Conservation (phyloP, 1,140 invertebrate species). For the Diorhabda sublineata region DNA sequence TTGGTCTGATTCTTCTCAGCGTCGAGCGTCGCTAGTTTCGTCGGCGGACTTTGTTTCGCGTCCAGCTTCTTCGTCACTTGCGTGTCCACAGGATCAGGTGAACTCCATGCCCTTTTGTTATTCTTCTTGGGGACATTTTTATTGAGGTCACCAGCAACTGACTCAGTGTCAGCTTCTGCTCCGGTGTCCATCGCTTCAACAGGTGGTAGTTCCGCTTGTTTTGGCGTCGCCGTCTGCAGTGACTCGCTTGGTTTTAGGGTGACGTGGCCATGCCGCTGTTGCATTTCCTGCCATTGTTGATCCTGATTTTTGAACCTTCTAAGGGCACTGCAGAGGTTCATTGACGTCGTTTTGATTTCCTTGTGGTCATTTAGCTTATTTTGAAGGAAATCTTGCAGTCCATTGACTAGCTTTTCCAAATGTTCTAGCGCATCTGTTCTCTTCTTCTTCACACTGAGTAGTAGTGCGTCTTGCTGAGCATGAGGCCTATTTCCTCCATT, state of each 20-base stretch:
- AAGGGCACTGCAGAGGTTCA: no score
- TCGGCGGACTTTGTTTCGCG: conserved; percentile 4
- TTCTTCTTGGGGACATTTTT: background rate
- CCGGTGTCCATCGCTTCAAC: conserved; percentile 7
- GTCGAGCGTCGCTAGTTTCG: background rate
- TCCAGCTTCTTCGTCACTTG: background rate
- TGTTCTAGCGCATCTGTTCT: background rate
- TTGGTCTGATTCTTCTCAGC: background rate
- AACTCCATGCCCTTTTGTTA: background rate
- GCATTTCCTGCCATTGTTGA: no score
- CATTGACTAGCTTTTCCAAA: conserved; percentile 1
- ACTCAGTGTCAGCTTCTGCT: background rate
- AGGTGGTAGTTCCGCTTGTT: background rate
- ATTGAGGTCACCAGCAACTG: background rate
- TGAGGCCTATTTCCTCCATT: background rate
- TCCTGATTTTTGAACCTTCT: no score
- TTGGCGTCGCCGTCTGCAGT: background rate
- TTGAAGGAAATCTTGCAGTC: no score
- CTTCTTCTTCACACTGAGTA: conserved; percentile 9
- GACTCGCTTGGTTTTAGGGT: background rate
- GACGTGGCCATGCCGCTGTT: background rate
- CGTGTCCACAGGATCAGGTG: background rate
- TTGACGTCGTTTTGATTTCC: no score
- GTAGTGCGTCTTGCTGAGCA: conserved; percentile 3
- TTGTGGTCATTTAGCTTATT: no score